A percentile compares a stretch with the other conserved stretches of the same genome.
phyloP scores from a whole-genome alignment of 2,113 vertebrate genomes.

The Ranitomeya variabilis region DNA sequence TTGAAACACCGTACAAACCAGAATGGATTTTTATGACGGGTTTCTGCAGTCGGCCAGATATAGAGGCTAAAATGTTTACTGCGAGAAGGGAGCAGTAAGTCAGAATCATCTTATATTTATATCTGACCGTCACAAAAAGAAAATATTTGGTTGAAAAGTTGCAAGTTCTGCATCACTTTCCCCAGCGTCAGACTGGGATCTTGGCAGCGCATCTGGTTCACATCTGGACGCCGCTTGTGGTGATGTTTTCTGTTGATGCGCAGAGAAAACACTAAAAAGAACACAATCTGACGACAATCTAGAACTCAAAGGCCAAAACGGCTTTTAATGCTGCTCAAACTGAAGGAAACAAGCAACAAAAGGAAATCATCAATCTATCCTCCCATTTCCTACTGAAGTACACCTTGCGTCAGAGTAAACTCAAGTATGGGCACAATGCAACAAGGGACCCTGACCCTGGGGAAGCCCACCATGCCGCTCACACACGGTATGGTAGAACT shows the following conservation, averaged over 20 bases:
- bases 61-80: not conserved
- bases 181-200: conserved; percentile 18
- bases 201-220: conserved; percentile 44
- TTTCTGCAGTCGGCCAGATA: not conserved
- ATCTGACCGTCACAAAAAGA: conserved; percentile 45
- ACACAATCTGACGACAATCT: conserved; percentile 10
- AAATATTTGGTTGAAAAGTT: conserved; percentile 49
- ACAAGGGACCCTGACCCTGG: not conserved
- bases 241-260: conserved; percentile 42
- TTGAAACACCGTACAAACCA: not conserved
- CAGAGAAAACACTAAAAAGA: conserved; percentile 31
- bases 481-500: not conserved
- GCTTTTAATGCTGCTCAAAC: not conserved
- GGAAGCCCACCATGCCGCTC: not conserved
- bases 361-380: conserved; percentile 6
- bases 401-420: not conserved
- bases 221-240: conserved; percentile 53
- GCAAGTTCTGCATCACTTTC: conserved; percentile 42
- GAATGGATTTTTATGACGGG: not conserved
- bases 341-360: not conserved
- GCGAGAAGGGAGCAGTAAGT: conserved; percentile 43
- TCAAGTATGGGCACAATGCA: not conserved
- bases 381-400: conserved; percentile 4
- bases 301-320: not conserved
- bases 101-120: conserved; percentile 33